These are phyloP conservation scores for Erannis defoliaria DNA, from an alignment of 2,888 invertebrate species.

Conservation along the genomic window DNA sequence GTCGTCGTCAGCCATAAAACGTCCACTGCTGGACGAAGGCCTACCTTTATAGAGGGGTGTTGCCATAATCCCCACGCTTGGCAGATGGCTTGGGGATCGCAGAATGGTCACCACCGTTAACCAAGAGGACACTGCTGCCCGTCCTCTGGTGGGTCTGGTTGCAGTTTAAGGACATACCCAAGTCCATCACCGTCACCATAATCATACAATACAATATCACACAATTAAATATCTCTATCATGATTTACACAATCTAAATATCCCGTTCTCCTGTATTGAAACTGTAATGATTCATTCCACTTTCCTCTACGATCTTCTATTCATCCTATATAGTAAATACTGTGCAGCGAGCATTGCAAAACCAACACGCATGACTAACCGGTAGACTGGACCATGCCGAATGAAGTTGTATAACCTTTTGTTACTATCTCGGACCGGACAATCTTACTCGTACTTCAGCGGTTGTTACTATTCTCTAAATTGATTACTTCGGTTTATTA, in stretches of 20 bases:
- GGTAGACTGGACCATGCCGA: constrained; percentile 32
- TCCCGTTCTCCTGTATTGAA: not conserved
- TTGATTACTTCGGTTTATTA: constrained; percentile 21
- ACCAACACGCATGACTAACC: constrained; percentile 45
- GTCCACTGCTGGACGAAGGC: too few relatives aligned
- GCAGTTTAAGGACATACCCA: too few relatives aligned
- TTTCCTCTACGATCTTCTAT: constrained; percentile 24
- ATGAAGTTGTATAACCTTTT: constrained; percentile 41
- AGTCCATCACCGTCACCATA: too few relatives aligned
- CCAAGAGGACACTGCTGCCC: too few relatives aligned
- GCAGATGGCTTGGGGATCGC: too few relatives aligned
- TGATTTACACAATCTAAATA: not conserved
- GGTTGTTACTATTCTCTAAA: constrained; percentile 20
- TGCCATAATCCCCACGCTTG: too few relatives aligned
- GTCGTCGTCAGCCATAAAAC: too few relatives aligned
- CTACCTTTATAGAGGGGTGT: too few relatives aligned
- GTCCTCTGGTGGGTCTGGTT: too few relatives aligned
- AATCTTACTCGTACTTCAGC: constrained; percentile 36
- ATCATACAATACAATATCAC: not conserved
- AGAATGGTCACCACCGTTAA: too few relatives aligned
- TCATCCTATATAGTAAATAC: constrained; percentile 39
- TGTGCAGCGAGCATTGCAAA: constrained; percentile 39
- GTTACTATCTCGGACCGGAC: constrained; percentile 35
- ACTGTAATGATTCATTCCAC: constrained; percentile 29
- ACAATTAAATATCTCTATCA: not conserved